Conservation (phyloP, 1,140 invertebrate species). For the Manduca sexta region DNA sequence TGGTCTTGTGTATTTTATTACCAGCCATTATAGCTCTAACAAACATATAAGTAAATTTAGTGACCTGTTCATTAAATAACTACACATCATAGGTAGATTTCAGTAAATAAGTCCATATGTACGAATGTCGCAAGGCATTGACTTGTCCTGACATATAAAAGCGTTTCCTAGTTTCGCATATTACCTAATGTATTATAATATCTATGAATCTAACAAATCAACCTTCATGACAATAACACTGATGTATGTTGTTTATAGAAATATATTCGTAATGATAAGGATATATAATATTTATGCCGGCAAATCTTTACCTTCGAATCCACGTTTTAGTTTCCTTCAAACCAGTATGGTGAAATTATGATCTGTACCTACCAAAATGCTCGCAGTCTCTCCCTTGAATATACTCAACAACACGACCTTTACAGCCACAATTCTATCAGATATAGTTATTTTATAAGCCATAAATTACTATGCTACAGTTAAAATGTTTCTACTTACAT, state of each 20-base stretch:
- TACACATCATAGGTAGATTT: background rate
- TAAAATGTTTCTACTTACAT: conserved; percentile 45
- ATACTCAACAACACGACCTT: conserved; percentile 40
- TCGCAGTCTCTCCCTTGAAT: conserved; percentile 71
- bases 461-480: conserved; percentile 40
- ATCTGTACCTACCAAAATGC: conserved; percentile 40
- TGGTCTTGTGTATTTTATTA: conserved; percentile 64
- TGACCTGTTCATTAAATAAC: background rate
- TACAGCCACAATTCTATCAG: conserved; percentile 22
- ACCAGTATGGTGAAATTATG: conserved; percentile 5
- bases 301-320: background rate
- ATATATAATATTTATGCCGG: too few relatives aligned
- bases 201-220: too few relatives aligned
- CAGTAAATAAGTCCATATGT: background rate
- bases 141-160: too few relatives aligned
- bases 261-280: too few relatives aligned
- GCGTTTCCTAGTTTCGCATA: too few relatives aligned
- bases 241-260: too few relatives aligned
- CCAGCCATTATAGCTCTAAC: conserved; percentile 59
- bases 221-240: too few relatives aligned
- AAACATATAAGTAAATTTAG: conserved; percentile 7
- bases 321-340: background rate
- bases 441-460: conserved; percentile 28
- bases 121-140: background rate
- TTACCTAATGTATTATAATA: too few relatives aligned